Base-by-base conservation (phyloP, 35 echinoderm and acorn worm genomes). In the Apostichopus japonicus region DNA sequence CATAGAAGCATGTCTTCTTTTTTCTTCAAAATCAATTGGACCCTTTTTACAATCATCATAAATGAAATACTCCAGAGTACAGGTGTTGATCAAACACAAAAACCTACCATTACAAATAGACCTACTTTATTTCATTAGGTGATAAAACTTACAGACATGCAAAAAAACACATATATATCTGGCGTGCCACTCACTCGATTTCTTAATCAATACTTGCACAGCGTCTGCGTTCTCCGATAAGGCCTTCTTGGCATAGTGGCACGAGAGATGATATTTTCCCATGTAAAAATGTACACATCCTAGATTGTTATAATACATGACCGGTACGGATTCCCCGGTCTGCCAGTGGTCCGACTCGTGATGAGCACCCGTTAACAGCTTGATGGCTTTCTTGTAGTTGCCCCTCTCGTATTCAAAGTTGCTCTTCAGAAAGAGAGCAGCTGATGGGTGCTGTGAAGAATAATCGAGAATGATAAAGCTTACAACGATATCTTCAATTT, bases 351-450 rank as follows among this genome's bases (percentile, higher is more conserved):
- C 95, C 1, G 73, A 63, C 0, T 91, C 90, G 8, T 96, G 93
- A 5, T 93, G 95, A 25, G 94, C 95, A 67, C 97, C 95, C 86
- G 96, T 99, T 73, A 99, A 92, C 13, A 99, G 77, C 92, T 99
- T 99, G 80, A 96, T 99, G 56, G 97, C 97, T 75, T 99, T 99
- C 24, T 93, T 84, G 80, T 96, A 96, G 62, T 99, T 96, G 81
- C 95, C 95, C 62, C 97, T 91, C 76, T 93, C 67, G 81, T 95
- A 96, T 67, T 98, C 97, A 95, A 99, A 99, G 73, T 99, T 99
- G 79, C 95, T 93, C 58, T 99, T 99, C 27, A 99, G 82, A 70
- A 99, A 99, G 22, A 96, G 84, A 14, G 97, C 92, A 67, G 92
- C 87, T 17, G 93, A 54, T 1, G 95, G 92, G 93, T 99, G 93